Evolutionary conservation across 2,113 vertebrate genomes (phyloP), one percentile per base, ranked within the genome.

Genomic region (Danionella cerebrum): DNA sequence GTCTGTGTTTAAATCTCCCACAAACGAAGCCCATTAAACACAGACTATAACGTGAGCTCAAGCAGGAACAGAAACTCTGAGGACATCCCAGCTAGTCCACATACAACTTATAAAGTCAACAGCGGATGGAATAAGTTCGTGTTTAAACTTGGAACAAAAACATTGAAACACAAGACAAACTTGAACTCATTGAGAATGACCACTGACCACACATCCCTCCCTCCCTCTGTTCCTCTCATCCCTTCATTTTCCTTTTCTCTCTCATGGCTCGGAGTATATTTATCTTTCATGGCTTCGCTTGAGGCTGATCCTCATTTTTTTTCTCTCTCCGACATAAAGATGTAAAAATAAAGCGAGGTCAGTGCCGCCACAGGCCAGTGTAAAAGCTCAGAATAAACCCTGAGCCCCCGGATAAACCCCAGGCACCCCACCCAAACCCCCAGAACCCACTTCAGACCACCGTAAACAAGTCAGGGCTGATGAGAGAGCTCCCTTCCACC

Each of bases 401-500:
- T 80, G 73, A 72, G 45, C 72, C 69, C 71, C 62, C 72, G 44
- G 65, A 58, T 68, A 67, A 55, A 36, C 50, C 67, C 45, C 80
- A 79, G 83, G 86, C 87, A 84, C 87, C 86, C 88, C 81, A 71
- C 76, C 78, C 78, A 72, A 72, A 71, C 81, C 82, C 71, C 74
- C 57, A 74, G 75, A 80, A 71, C 86, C 87, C 84, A 85, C 88
- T 87, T 86, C 87, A 90, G 86, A 88, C 86, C 86, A 86, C 87
- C 84, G 77, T 88, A 89, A 90, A 89, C 87, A 89, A 86, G 83
- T 84, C 77, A 81, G 84, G 35, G 79, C 70, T 87, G 88, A 90
- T 90, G 89, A 90, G 84, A 89, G 87, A 87, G 80, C 88, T 86
- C 86, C 83, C 86, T 84, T 82, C 86, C 84, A 88, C 87, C 87